Percentiles rank a stretch among this genome's conserved stretches.
Evolutionary conservation across 2,888 invertebrate species (phyloP).

Genomic region (Bibio marci): DNA sequence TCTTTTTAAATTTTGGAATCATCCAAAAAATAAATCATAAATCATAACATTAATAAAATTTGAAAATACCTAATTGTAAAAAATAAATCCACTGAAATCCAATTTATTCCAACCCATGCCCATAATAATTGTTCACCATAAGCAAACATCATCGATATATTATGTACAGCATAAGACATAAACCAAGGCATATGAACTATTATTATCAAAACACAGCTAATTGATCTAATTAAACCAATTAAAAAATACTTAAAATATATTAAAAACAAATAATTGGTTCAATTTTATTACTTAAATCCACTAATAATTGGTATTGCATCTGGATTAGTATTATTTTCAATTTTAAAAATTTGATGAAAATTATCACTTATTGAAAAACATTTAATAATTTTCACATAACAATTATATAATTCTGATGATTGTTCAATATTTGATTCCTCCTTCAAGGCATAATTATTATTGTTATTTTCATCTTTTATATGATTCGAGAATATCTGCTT

Average conservation of each 20-base stretch:
- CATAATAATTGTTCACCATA: constrained; percentile 24
- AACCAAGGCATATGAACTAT: constrained; percentile 28
- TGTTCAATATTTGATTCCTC: too few species aligned
- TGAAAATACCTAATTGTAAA: constrained; percentile 3
- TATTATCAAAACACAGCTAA: constrained; percentile 27
- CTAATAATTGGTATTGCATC: constrained; percentile 26
- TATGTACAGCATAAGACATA: constrained; percentile 27
- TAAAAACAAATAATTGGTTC: too few species aligned
- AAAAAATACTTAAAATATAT: too few species aligned
- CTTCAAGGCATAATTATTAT: too few species aligned
- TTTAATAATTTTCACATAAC: constrained; percentile 17
- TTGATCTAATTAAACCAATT: too few species aligned
- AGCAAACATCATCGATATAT: constrained; percentile 24
- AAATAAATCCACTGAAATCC: constrained; percentile 27
- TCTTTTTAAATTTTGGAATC: too few species aligned
- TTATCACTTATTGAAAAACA: constrained; percentile 25
- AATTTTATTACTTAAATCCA: constrained; percentile 20
- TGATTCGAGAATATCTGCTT: too few species aligned
- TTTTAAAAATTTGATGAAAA: constrained; percentile 8
- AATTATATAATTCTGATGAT: too few species aligned
- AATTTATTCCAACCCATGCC: constrained; percentile 27
- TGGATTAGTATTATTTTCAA: constrained; percentile 1
- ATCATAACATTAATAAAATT: not conserved
- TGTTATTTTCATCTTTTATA: too few species aligned
- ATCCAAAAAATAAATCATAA: too few species aligned